phyloP scores from a whole-genome alignment of 2,888 invertebrate species.

The Phyllotreta cruciferae region DNA sequence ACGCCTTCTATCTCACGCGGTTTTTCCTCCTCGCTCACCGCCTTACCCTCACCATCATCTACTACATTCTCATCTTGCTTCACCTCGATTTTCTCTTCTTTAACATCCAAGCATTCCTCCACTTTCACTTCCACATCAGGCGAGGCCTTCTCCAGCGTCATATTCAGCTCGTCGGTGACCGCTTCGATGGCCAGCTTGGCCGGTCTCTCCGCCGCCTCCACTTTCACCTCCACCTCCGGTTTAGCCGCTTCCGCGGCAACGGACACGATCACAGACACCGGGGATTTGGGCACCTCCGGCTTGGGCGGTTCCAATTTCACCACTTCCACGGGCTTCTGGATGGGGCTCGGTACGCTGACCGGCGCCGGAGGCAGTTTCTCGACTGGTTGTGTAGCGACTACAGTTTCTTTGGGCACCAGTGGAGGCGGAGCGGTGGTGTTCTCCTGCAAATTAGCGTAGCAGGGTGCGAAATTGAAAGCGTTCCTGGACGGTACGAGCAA shows the following conservation, averaged over 20 bases:
- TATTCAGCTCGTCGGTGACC: conserved; percentile 55
- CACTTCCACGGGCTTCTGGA: no score
- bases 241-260: neutral
- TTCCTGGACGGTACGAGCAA: conserved; percentile 49
- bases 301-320: neutral
- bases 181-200: conserved; percentile 50
- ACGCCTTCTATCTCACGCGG: conserved; percentile 28
- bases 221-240: conserved; percentile 25
- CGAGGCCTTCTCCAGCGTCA: conserved; percentile 50
- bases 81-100: conserved; percentile 15
- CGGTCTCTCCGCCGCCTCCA: conserved; percentile 38
- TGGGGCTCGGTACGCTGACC: no score
- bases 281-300: neutral
- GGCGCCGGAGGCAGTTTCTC: no score
- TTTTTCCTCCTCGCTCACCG: conserved; percentile 55
- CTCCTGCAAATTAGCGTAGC: conserved; percentile 43
- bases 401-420: neutral
- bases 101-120: conserved; percentile 20
- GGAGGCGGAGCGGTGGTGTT: conserved; percentile 45
- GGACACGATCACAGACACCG: neutral
- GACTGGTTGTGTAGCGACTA: neutral
- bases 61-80: conserved; percentile 39
- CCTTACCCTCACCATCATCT: conserved; percentile 52
- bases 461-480: conserved; percentile 38
- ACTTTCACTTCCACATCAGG: conserved; percentile 37